These are phyloP conservation scores for Lasioglossum oenotherae DNA, from an alignment of 2,888 invertebrate species.

Conservation along the genomic window DNA sequence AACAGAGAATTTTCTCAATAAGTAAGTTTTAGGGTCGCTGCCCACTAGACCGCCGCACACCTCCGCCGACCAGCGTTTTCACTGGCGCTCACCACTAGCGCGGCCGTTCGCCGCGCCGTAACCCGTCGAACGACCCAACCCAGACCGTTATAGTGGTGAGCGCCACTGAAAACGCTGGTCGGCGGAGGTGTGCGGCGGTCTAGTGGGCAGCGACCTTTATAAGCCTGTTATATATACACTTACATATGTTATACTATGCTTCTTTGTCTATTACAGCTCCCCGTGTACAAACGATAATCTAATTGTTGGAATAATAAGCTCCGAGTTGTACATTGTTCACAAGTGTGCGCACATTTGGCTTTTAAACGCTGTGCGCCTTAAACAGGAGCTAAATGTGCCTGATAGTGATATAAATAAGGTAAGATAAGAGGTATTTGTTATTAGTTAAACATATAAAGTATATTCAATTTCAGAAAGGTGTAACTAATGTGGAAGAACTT, in stretches of 20 bases:
- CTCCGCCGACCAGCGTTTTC: too few species aligned
- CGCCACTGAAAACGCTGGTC: too few species aligned
- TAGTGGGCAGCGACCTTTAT: too few species aligned
- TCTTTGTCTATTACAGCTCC: conserved; percentile 38
- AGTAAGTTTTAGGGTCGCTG: too few species aligned
- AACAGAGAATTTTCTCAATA: conserved; percentile 60
- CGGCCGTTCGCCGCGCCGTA: too few species aligned
- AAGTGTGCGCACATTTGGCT: conserved; percentile 72
- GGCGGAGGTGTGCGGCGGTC: too few species aligned
- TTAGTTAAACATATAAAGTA: background rate
- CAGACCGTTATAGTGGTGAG: too few species aligned
- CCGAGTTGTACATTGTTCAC: conserved; percentile 69
- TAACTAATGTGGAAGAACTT: conserved; percentile 64
- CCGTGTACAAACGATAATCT: conserved; percentile 11
- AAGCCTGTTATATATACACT: background rate
- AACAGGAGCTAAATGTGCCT: conserved; percentile 55
- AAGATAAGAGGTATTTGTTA: conserved; percentile 1
- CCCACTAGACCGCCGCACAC: too few species aligned
- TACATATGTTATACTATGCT: conserved; percentile 1
- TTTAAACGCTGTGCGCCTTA: conserved; percentile 60
- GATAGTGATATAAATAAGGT: conserved; percentile 47
- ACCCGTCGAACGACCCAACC: too few species aligned
- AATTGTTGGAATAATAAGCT: conserved; percentile 70
- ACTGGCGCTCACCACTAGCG: too few species aligned
- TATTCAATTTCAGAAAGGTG: conserved; percentile 63